Evolutionary conservation across 2,888 invertebrate species (phyloP).

Genomic region (Tenthredo livida): DNA sequence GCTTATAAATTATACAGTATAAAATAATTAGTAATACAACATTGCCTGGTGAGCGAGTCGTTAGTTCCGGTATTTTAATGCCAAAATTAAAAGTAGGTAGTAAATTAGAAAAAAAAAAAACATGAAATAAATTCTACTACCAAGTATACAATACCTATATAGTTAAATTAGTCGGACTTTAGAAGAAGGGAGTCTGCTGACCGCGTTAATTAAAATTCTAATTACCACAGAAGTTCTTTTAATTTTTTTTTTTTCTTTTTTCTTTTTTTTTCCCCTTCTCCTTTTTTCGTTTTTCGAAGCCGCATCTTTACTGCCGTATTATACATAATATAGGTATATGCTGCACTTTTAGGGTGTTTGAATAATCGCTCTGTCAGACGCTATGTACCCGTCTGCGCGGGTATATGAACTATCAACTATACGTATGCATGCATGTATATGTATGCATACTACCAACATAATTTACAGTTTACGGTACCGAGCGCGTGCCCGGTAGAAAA

Average conservation of each 20-base stretch:
- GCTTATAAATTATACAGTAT: background rate
- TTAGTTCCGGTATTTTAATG: conserved; percentile 29
- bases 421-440: background rate
- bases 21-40: conserved; percentile 25
- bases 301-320: background rate
- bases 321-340: background rate
- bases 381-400: conserved; percentile 4
- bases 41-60: background rate
- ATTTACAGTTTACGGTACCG: conserved; percentile 9
- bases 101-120: background rate
- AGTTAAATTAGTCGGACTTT: background rate
- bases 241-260: background rate
- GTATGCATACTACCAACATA: background rate
- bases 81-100: background rate
- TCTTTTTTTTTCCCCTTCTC: too few species aligned
- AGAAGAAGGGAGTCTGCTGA: background rate
- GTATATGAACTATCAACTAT: background rate
- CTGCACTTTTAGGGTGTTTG: conserved; percentile 15
- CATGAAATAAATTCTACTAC: background rate
- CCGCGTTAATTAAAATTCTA: conserved; percentile 36
- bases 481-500: conserved; percentile 39
- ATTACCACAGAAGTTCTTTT: background rate
- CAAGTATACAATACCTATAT: background rate
- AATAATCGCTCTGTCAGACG: conserved; percentile 17
- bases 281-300: background rate